Evolutionary conservation across 2,113 vertebrate genomes (phyloP), one percentile per base, ranked within the genome.

Genomic region (Brachyistius frenatus): DNA sequence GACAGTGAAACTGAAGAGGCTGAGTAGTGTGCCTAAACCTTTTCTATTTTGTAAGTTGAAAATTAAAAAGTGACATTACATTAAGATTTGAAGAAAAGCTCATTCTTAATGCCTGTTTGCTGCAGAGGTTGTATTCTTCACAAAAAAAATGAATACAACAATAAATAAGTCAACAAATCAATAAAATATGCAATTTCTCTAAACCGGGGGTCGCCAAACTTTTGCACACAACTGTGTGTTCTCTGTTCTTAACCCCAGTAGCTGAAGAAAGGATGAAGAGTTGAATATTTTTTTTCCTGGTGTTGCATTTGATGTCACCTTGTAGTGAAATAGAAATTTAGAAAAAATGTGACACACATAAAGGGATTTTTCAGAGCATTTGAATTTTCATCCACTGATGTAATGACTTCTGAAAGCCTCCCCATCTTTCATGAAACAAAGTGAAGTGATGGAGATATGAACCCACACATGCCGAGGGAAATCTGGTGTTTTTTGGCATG

Each of bases 331-430:
- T 61, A 44, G 54, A 41, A 81, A 56, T 7, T 68, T 63, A 33
- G 23, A 11, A 3, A 50, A 5, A 4, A 52, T 30, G n/a, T 58
- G 50, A 57, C 39, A 68, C 11, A 11, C 6, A 7, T 23, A n/a
- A 60, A 6, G 16, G 46, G 32, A 57, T 72, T 52, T 52, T 76
- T 76, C 39, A 46, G 23, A 76, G 56, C 52, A 53, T 46, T 36
- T 73, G 47, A 74, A 77, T 69, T 52, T 62, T 49, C 33, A 68
- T 55, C 9, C n/a, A 10, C 57, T 80, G 76, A 85, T 80, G 76
- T 63, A 80, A 80, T 65, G 32, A 2, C 60, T 72, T 47, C 69
- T 65, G 67, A 61, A 60, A 78, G 46, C 52, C 36, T 36, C 33
- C n/a, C 8, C 6, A 46, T 68, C 47, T 65, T 69, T 32, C 15